Evolutionary conservation across 53 echinoderm and acorn worm species (phyloP).

Genomic region (Arbacia lixula): DNA sequence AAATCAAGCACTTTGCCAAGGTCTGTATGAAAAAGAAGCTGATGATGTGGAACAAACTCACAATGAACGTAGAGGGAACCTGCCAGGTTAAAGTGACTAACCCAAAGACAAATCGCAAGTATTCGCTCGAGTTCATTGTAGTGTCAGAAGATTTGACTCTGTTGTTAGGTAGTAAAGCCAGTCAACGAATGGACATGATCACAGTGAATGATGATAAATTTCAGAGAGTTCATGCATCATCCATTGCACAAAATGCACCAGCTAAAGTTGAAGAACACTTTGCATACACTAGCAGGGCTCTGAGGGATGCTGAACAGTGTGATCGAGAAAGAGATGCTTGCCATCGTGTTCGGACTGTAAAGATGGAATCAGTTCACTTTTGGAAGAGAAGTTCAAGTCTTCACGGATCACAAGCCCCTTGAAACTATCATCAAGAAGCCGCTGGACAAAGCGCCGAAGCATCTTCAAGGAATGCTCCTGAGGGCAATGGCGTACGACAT

Average conservation of each 20-base stretch:
- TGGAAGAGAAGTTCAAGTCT: constrained; percentile 61
- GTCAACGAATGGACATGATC: constrained; percentile 15
- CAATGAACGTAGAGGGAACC: constrained; percentile 25
- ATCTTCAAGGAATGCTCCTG: constrained; percentile 56
- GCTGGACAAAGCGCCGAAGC: constrained; percentile 47
- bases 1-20: constrained; percentile 18
- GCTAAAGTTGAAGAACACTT: constrained; percentile 64
- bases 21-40: constrained; percentile 31
- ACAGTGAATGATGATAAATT: constrained; percentile 20
- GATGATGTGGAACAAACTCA: constrained; percentile 49
- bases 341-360: constrained; percentile 62
- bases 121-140: constrained; percentile 21
- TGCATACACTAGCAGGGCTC: constrained; percentile 65
- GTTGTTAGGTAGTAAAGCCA: constrained; percentile 8
- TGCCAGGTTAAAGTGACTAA: constrained; percentile 35
- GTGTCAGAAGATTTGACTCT: not conserved
- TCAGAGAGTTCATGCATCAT: not conserved
- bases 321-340: constrained; percentile 76
- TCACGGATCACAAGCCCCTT: too few relatives aligned
- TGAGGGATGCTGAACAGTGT: constrained; percentile 64
- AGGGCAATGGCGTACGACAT: constrained; percentile 56
- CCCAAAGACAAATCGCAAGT: constrained; percentile 53
- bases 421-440: too few relatives aligned
- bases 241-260: not conserved
- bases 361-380: constrained; percentile 80